These are phyloP conservation scores for Parazoanthus darwini DNA, from an alignment of 92 coral and sea anemone species.

Conservation along the genomic window DNA sequence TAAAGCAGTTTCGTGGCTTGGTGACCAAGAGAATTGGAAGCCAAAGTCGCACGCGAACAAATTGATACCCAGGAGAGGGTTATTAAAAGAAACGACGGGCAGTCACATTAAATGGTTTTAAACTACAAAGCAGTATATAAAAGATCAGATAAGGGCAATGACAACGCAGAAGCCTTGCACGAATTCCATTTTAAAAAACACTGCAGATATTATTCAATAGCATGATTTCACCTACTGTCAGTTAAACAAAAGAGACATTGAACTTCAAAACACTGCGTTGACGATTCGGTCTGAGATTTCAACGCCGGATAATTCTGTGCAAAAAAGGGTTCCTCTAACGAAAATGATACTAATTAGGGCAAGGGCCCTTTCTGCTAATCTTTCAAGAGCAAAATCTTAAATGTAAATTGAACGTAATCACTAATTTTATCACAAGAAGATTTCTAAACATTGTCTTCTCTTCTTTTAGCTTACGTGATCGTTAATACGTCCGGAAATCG, in stretches of 20 bases:
- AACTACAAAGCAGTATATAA: neutral
- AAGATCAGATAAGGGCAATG: neutral
- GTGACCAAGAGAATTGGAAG: neutral
- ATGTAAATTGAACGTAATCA: conserved; percentile 19
- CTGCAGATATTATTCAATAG: neutral
- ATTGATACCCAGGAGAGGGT: neutral
- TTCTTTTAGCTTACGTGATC: neutral
- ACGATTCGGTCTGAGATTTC: neutral
- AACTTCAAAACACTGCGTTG: neutral
- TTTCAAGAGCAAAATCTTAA: conserved; percentile 19
- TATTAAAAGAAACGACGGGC: neutral
- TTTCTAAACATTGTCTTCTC: neutral
- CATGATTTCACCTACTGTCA: neutral
- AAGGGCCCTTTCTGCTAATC: neutral
- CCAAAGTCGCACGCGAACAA: conserved; percentile 24
- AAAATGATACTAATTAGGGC: neutral
- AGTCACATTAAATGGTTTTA: neutral
- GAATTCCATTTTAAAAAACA: neutral
- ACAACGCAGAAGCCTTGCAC: neutral
- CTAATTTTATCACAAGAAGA: conserved; percentile 26
- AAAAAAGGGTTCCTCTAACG: neutral
- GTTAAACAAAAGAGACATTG: conserved; percentile 7
- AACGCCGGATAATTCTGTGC: neutral
- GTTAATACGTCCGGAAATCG: neutral
- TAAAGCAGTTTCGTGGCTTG: neutral